Evolutionary conservation across 2,888 invertebrate species (phyloP), one percentile per base, ranked within the genome.

Genomic region (Rhyacophila evoluta): DNA sequence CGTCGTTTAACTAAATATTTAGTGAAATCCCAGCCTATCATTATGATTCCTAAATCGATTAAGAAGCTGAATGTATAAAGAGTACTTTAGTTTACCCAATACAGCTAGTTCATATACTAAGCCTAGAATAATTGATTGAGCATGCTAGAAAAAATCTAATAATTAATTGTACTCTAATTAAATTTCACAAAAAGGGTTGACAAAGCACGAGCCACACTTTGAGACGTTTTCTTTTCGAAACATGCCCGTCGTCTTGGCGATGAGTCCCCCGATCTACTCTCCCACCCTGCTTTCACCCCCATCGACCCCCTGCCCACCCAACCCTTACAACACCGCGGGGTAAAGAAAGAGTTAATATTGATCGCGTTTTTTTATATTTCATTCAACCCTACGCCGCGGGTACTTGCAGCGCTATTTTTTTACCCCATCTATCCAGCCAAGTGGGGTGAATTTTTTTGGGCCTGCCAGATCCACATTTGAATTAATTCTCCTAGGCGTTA

Each of bases 291-390:
- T 55, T 36, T 74, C 78, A 12, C 39, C 79, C 71, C 67, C 78
- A 15, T 19, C 19, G 19, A 15, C 55, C 75, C 75, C 71, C 28
- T 72, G 15, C 74, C 73, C 55, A 55, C 67, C 79, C 80, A 80
- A 79, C 82, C 80, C 80, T 79, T 81, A 75, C 79, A 79, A 74
- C 81, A 84, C 86, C 86, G 86, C 85, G 85, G 86, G 86, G 79
- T 86, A 88, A 89, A 89, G 89, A 92, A 92, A 92, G 92, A 92
- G 92, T 92, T 92, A 92, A 92, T 91, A 92, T 92, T 91, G 92
- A 92, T 92, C 91, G 90, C 90, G 81, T 79, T 89, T 90, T 91
- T 87, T 88, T 91, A 91, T 90, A 91, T 91, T 91, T 90, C 90
- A 90, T 90, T 91, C 91, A 90, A 90, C 89, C 91, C 88, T 79